phyloP scores from a whole-genome alignment of 2,888 invertebrate species.

The Hesperia comma region DNA sequence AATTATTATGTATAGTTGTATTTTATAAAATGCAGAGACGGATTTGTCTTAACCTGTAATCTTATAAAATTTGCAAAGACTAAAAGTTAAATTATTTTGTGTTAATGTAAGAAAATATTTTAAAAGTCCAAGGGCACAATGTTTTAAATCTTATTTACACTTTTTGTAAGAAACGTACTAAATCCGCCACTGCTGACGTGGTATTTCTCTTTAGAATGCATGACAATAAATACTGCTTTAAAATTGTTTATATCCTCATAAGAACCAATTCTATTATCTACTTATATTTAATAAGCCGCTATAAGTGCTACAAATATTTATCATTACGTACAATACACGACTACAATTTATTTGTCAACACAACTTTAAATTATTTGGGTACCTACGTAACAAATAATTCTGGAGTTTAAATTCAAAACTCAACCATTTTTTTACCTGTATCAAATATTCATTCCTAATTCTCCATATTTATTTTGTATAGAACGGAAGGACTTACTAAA shows the following conservation, averaged over 20 bases:
- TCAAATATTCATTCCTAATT: conserved; percentile 44
- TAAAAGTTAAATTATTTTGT: conserved; percentile 6
- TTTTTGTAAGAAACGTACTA: not conserved
- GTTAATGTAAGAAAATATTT: conserved; percentile 1
- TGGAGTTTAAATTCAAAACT: not conserved
- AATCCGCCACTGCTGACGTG: conserved; percentile 43
- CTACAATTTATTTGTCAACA: conserved; percentile 21
- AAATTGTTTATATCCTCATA: conserved; percentile 50
- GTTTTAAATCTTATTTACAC: conserved; percentile 2
- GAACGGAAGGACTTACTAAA: conserved; percentile 2
- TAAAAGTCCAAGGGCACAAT: conserved; percentile 25
- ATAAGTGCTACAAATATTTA: conserved; percentile 1
- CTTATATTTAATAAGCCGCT: conserved; percentile 7
- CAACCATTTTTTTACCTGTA: conserved; percentile 8
- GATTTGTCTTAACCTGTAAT: conserved; percentile 6
- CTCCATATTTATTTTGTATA: conserved; percentile 18
- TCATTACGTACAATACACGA: conserved; percentile 5
- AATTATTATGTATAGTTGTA: conserved; percentile 17
- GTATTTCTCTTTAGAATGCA: conserved; percentile 64
- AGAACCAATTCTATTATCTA: conserved; percentile 24
- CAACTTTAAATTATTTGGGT: conserved; percentile 28
- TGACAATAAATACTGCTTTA: conserved; percentile 82
- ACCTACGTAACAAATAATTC: no score
- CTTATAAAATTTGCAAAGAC: not conserved
- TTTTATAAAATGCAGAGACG: conserved; percentile 21